These are phyloP conservation scores for Clamator glandarius DNA, from an alignment of 2,797 vertebrate species.

Conservation along the genomic window DNA sequence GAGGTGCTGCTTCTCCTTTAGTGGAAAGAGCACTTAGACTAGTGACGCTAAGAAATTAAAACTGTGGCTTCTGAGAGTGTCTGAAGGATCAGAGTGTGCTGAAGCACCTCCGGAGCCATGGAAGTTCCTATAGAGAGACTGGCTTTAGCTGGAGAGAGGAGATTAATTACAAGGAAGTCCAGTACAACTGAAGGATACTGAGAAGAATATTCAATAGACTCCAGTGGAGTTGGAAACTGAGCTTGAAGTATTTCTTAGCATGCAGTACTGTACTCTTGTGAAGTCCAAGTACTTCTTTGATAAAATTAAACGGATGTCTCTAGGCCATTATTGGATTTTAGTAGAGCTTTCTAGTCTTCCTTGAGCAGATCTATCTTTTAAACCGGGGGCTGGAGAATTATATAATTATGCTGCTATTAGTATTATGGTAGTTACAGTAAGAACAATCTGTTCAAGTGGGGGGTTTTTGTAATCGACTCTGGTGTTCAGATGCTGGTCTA, in stretches of 20 bases:
- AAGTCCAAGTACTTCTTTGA: background rate
- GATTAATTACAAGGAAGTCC: background rate
- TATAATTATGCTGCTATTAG: constrained; percentile 37
- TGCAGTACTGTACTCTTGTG: background rate
- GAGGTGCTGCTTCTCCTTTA: background rate
- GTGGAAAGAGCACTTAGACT: fast-evolving
- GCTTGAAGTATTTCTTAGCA: constrained; percentile 2
- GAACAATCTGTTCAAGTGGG: constrained; percentile 15
- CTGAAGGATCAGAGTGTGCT: background rate
- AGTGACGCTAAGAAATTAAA: background rate
- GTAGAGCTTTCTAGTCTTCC: constrained; percentile 9
- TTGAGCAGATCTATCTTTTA: constrained; percentile 23
- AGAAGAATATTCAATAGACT: constrained; percentile 6
- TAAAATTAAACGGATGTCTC: constrained; percentile 20
- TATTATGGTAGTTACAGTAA: constrained; percentile 19
- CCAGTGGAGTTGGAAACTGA: background rate
- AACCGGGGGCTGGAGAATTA: background rate
- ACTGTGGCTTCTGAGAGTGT: background rate
- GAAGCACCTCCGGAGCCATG: background rate
- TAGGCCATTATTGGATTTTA: constrained; percentile 19
- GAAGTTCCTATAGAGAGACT: background rate
- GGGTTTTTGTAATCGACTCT: constrained; percentile 12
- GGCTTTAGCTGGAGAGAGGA: background rate
- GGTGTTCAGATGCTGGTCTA: background rate
- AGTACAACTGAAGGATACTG: background rate